Base-by-base conservation (phyloP, 2,888 invertebrate genomes). In the Cacoxenus indagator region DNA sequence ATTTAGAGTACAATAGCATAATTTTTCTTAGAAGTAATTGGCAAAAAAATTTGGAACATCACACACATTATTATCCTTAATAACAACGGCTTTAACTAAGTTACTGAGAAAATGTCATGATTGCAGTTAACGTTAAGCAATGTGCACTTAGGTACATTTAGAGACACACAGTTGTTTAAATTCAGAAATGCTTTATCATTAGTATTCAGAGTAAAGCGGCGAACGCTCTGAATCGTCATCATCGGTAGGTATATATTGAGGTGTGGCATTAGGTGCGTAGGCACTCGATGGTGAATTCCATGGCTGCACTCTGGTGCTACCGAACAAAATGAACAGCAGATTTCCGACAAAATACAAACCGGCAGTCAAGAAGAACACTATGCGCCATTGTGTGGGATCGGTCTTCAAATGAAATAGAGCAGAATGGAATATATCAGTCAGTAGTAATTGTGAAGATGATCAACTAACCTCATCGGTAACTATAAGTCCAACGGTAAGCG, bases 311-410 rank as follows among this genome's bases (percentile, higher is more conserved):
- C 91, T 89, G 2, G 91, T 91, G 57, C 91, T 91, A 3, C 92
- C 92, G 83, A 93, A 94, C 0, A 92, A 79, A 1, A 93, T 81
- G 83, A 93, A 95, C 74, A 93, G 89, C 27, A 92, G 84, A 82
- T 93, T 93, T 9, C 93, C 92, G 62, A 91, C 84, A 71, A 93
- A 90, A 82, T 94, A 94, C 24, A 94, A 89, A n/a, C 89, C 91
- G 0, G 93, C 91, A 0, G 94, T 91, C 6, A 93, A 89, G 84
- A 92, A 92, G 87, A 95, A 95, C 14, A 94, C 92, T 67, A 91
- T 91, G 64, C 91, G 90, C 95, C 95, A 95, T 82, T 93, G 92
- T 1, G 83, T 73, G 0, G 91, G 89, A 75, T 92, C 89, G 14
- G 87, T 88, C 94, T 94, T 88, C 22, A 85, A 54, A n/a, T 2